A percentile compares a stretch with the other conserved stretches of the same genome.
phyloP scores from a whole-genome alignment of 2,888 invertebrate species.

The Rugalucina vietnamica region DNA sequence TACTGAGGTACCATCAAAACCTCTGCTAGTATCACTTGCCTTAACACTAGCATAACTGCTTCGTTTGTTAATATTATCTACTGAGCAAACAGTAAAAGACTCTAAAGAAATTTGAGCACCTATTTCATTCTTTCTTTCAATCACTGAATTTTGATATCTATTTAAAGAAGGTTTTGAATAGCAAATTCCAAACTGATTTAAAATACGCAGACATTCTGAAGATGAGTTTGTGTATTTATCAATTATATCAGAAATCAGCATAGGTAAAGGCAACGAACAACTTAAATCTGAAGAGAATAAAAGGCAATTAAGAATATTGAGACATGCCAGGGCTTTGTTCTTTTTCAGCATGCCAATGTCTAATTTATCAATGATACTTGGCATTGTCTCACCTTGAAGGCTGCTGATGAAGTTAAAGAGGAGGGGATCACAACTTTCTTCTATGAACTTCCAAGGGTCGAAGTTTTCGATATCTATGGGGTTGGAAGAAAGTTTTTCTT shows the following conservation, averaged over 20 bases:
- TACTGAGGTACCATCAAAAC: conserved; percentile 30
- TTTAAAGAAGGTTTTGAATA: conserved; percentile 7
- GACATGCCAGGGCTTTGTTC: background rate
- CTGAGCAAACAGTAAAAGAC: background rate
- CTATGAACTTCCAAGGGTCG: background rate
- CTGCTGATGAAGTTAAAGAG: background rate
- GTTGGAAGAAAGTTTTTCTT: background rate
- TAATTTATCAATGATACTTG: background rate
- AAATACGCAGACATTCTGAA: background rate
- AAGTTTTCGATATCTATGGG: background rate
- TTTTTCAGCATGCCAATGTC: background rate
- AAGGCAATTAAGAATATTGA: background rate
- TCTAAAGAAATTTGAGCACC: background rate
- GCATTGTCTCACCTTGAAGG: background rate
- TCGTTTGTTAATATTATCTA: background rate
- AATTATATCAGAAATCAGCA: conserved; percentile 4
- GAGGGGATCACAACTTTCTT: background rate
- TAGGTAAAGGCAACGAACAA: background rate
- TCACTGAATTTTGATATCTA: background rate
- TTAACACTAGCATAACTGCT: conserved; percentile 7
- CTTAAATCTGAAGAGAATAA: background rate
- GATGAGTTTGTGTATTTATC: conserved; percentile 19
- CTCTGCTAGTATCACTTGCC: background rate
- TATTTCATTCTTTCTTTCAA: background rate
- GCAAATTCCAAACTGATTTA: conserved; percentile 15